A percentile compares a stretch with the other conserved stretches of the same genome.
These are phyloP conservation scores for Hydrocynus forskahlii DNA, from an alignment of 2,797 vertebrate genomes.

Conservation along the genomic window DNA sequence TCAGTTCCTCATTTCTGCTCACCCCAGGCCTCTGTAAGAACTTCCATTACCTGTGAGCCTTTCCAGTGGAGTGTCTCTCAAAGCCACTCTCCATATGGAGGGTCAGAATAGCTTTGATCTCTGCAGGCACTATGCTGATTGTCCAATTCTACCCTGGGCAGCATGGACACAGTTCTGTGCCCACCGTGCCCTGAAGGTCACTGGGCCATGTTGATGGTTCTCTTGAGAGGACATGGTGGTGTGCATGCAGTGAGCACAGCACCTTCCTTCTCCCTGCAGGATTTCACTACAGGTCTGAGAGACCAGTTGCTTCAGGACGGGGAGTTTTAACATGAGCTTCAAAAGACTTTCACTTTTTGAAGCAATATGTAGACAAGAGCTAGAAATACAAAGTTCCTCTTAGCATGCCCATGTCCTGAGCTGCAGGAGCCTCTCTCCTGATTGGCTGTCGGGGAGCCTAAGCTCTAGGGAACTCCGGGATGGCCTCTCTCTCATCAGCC, in stretches of 20 bases:
- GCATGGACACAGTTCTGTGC: conserved; percentile 20
- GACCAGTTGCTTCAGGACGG: neutral
- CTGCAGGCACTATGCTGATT: conserved; percentile 39
- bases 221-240: conserved; percentile 24
- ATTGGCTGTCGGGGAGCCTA: conserved; percentile 51
- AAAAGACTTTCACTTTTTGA: conserved; percentile 6
- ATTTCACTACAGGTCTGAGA: conserved; percentile 5
- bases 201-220: conserved; percentile 11
- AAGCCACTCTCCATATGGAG: conserved; percentile 33
- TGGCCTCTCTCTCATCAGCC: conserved; percentile 45
- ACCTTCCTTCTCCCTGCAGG: neutral
- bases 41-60: conserved; percentile 10
- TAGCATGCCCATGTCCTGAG: conserved; percentile 37
- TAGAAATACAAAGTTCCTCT: conserved; percentile 29
- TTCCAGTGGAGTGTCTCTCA: conserved; percentile 28
- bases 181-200: conserved; percentile 46
- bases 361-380: neutral
- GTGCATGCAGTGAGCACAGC: neutral
- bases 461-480: conserved; percentile 40
- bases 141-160: conserved; percentile 33
- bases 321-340: conserved; percentile 1
- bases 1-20: conserved; percentile 19
- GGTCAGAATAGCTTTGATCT: conserved; percentile 55
- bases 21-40: conserved; percentile 22
- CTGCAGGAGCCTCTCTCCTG: conserved; percentile 26